Base-by-base conservation (phyloP, 2,888 invertebrate species). In the Notocelia uddmanniana region DNA sequence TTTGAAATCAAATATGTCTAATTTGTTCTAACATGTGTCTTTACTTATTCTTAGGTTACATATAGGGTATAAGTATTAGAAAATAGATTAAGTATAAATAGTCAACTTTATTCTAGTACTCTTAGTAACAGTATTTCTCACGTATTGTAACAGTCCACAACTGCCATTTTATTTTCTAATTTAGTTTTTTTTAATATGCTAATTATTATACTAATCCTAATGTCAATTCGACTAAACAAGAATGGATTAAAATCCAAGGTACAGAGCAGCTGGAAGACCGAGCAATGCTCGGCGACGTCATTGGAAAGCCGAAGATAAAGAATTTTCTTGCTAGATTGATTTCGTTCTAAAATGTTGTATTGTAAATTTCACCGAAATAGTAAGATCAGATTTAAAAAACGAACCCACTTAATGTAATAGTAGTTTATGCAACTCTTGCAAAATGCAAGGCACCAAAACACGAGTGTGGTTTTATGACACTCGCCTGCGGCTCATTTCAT, bases 71-170 rank as follows among this genome's bases (percentile, higher is more conserved):
- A 45, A 45, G 45, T 45, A 31, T 31, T 31, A 45, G n/a, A 45
- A n/a, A 50, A 50, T 3, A 11, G 50, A n/a, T 19, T 8, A 19
- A 19, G 18, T 45, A 18, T 50, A 57, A 48, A 31, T 67, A 60
- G 48, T 62, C 50, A 41, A 57, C 45, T 75, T 74, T 75, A 74
- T 74, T 76, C 78, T 74, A 78, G 76, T 75, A 80, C 5, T 26
- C 2, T n/a, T n/a, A 5, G 78, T 80, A 81, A 41, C 78, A 81
- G 76, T 79, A 74, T 74, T 75, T 55, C 59, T 69, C 63, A 66
- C 37, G 59, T 69, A 69, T 71, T 76, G 64, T 69, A 77, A 81
- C 79, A 80, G 82, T 81, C 78, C 79, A 68, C 79, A 79, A 82
- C 81, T 84, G 83, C 83, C 84, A 83, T 82, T 76, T 74, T 64